These are phyloP conservation scores for Grammomys dolichurus DNA, from an alignment of 2,113 vertebrate species.

Conservation along the genomic window DNA sequence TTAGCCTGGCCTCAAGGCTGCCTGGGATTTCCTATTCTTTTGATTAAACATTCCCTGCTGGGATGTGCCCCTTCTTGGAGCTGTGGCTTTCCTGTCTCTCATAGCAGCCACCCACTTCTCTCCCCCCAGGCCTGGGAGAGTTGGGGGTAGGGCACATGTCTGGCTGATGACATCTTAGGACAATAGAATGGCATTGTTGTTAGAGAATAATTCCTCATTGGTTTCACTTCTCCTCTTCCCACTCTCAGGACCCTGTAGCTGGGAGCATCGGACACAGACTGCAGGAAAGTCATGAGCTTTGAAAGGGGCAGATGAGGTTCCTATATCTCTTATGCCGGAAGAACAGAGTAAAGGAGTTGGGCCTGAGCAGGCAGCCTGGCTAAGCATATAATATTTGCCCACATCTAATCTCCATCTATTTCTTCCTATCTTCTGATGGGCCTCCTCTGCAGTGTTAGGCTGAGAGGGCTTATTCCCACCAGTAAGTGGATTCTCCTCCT, in stretches of 20 bases:
- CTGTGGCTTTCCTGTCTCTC: conserved; percentile 2
- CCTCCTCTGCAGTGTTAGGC: background rate
- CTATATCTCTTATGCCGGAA: background rate
- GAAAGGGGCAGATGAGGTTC: background rate
- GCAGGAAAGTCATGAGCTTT: background rate
- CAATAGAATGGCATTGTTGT: conserved; percentile 66
- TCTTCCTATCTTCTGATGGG: background rate
- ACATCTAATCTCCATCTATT: background rate
- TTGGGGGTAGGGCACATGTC: conserved; percentile 60
- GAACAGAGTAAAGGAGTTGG: background rate
- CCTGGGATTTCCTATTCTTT: background rate
- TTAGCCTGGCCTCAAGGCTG: background rate
- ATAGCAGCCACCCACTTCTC: conserved; percentile 66
- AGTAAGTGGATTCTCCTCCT: no score
- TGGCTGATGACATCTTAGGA: conserved; percentile 71
- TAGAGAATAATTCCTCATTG: background rate
- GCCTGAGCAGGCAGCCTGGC: background rate
- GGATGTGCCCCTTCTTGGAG: background rate
- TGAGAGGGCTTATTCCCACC: background rate
- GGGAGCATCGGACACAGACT: background rate
- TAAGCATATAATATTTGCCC: background rate
- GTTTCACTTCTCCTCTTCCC: conserved; percentile 14
- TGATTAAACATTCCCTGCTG: background rate
- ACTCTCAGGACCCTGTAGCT: conserved; percentile 55
- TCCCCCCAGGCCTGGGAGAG: conserved; percentile 68